Base-by-base conservation (phyloP, 2,113 vertebrate species). In the Pelmatolapia mariae region DNA sequence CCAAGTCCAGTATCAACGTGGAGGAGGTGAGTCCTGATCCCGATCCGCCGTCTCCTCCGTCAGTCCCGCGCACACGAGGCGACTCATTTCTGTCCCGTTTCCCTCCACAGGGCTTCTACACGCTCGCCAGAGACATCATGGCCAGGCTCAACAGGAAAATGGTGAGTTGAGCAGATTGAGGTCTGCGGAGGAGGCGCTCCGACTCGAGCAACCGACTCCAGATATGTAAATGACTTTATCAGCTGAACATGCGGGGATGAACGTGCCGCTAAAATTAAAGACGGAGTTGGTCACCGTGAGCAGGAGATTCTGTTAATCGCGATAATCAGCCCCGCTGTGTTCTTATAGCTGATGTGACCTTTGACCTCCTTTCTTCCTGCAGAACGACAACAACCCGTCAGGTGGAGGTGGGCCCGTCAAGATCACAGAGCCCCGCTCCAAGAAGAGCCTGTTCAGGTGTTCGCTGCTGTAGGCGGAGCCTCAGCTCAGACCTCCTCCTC, bases 71-170 rank as follows among this genome's bases (percentile, higher is more conserved):
- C 36, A 15, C 10, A 1, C 9, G 1, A 56, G 36, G 8, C 6
- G 6, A 16, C 15, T 63, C n/a, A 85, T 10, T n/a, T 76, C 33
- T 15, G 22, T 38, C 38, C 15, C 7, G 4, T 22, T 66, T 84
- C 3, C 13, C 53, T 31, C 86, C 8, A 13, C 93, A 99, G 98
- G 97, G 97, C 6, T 99, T 99, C 96, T 97, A 98, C 94, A 98
- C 97, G 2, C 97, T 99, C 50, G 98, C 96, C 93, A 96, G 98
- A 96, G 98, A 99, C 96, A 99, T 99, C 91, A 98, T 99, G 98
- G 97, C 96, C 92, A 97, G 98, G 93, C 98, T 99, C 86, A 99
- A 98, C 97, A 97, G 97, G 93, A 99, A 99, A 96, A 99, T 98
- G 97, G 98, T 68, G 36, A 68, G 36, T 68, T 40, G 36, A 29